These are phyloP conservation scores for Darevskia nairensis DNA, from an alignment of 2,797 vertebrate species.

Conservation along the genomic window DNA sequence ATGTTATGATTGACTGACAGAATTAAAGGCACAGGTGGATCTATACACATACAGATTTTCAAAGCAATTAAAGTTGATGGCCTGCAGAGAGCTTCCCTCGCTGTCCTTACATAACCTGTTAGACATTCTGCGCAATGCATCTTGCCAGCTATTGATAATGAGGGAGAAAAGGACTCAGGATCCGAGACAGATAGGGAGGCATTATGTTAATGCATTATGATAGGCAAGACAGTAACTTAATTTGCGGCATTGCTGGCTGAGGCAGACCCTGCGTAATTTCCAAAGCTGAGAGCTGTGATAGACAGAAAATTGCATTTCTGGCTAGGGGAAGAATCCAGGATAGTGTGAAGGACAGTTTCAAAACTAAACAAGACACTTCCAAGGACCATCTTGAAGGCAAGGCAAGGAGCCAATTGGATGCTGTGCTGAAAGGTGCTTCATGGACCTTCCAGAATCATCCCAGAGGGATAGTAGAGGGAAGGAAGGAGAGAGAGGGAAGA, in stretches of 20 bases:
- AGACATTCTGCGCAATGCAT: constrained; percentile 6
- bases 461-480: neutral
- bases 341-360: constrained; percentile 43
- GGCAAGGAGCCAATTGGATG: neutral
- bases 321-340: constrained; percentile 55
- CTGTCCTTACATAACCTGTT: constrained; percentile 7
- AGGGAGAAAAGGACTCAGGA: neutral
- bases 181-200: constrained; percentile 15
- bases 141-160: constrained; percentile 38
- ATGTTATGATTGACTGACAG: constrained; percentile 2
- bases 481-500: too few species aligned
- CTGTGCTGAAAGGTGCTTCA: neutral
- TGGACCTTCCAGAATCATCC: neutral
- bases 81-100: neutral
- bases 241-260: constrained; percentile 32
- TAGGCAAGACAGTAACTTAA: neutral
- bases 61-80: constrained; percentile 7
- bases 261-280: constrained; percentile 34
- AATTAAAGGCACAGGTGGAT: neutral
- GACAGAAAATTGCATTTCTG: constrained; percentile 54
- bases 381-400: constrained; percentile 42
- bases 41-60: neutral
- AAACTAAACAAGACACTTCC: constrained; percentile 44
- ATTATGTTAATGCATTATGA: constrained; percentile 36
- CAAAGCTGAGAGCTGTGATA: neutral